Conservation (phyloP, 1,140 invertebrate genomes). For the Kradibia gibbosae region DNA sequence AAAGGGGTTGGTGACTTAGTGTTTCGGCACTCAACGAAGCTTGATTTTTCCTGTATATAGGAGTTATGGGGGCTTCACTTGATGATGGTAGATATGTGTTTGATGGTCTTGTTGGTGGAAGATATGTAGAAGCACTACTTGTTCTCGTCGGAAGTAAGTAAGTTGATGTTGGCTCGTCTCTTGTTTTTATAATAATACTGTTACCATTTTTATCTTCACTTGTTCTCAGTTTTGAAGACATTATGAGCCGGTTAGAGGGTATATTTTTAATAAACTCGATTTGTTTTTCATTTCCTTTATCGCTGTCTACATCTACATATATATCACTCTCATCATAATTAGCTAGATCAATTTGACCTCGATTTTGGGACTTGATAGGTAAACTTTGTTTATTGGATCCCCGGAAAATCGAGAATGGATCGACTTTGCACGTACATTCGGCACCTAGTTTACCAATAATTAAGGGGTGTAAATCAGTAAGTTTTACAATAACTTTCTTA, state of each 20-base stretch:
- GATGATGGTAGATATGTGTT: neutral
- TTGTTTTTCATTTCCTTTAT: conserved; percentile 51
- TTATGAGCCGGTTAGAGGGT: conserved; percentile 46
- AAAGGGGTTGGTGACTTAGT: conserved; percentile 18
- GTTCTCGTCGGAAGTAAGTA: conserved; percentile 54
- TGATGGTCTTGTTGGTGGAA: neutral
- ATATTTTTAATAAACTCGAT: conserved; percentile 43
- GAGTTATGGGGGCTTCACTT: neutral
- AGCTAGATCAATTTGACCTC: conserved; percentile 63
- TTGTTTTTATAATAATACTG: conserved; percentile 17
- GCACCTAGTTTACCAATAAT: conserved; percentile 80
- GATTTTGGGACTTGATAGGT: conserved; percentile 63
- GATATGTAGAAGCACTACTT: neutral
- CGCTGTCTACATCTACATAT: conserved; percentile 66
- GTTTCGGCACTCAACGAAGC: neutral
- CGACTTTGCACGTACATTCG: conserved; percentile 81
- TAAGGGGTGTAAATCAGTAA: conserved; percentile 80
- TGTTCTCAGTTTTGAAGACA: neutral
- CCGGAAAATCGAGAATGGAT: conserved; percentile 72
- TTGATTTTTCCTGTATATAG: neutral
- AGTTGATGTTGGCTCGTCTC: conserved; percentile 36
- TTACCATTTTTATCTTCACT: neutral
- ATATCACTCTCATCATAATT: conserved; percentile 70
- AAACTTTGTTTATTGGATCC: conserved; percentile 58
- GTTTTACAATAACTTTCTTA: conserved; percentile 77